Evolutionary conservation across 2,888 invertebrate species (phyloP), one percentile per base, ranked within the genome.

Genomic region (Parelbella ahira): DNA sequence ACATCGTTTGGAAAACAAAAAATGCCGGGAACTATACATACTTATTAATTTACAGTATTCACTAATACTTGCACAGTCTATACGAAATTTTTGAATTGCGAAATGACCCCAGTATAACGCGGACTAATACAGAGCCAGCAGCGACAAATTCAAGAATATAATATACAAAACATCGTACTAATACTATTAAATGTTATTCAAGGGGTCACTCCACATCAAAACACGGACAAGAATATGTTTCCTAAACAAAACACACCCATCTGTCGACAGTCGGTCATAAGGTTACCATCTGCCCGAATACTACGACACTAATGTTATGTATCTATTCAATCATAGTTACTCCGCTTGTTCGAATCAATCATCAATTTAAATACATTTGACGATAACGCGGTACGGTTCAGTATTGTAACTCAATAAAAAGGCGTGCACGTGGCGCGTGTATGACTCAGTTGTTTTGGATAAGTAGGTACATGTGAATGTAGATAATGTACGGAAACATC

Each of bases 281-380:
- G 81, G 73, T 80, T 65, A 74, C 63, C 73, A 68, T 73, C 70
- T 66, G 65, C 67, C 60, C 59, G 49, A 58, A 63, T 63, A 63
- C 77, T 63, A 62, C 56, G 76, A 79, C 80, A 76, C 69, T 84
- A 83, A 86, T 82, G 57, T 61, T 80, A 82, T 83, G 83, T 86
- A 86, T 86, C 39, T 41, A 81, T 84, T 83, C 82, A 80, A 86
- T 84, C 84, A 76, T 61, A 65, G 65, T 41, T 34, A 41, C 21
- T 25, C 41, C 20, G 33, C 29, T 38, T 41, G 80, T 80, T 78
- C 72, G 58, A 82, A 86, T 87, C 86, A 86, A 86, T 86, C 84
- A 86, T 77, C 83, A 82, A 82, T 83, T 82, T 83, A 77, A 84
- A 83, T 84, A 83, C 68, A 77, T 84, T 81, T 60, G 58, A 63